Percentiles rank a stretch among this genome's conserved stretches.
Evolutionary conservation across 2,113 vertebrate genomes (phyloP).

Genomic region (Garra rufa): DNA sequence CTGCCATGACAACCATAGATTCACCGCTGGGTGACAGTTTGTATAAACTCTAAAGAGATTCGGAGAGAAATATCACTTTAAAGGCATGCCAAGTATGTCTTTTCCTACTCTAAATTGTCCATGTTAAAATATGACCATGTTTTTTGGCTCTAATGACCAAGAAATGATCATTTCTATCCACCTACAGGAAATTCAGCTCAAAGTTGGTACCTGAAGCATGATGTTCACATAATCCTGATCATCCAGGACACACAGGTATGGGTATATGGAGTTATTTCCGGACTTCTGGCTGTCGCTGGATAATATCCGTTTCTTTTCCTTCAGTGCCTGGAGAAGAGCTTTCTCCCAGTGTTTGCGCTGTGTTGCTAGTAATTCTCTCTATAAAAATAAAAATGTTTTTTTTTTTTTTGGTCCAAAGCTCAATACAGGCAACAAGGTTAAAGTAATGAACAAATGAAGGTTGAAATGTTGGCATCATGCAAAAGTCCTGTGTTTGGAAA

Average conservation of each 20-base stretch:
- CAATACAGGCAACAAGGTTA: not conserved
- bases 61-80: not conserved
- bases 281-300: constrained; percentile 17
- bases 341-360: constrained; percentile 79
- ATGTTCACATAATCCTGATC: constrained; percentile 85
- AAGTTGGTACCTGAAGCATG: constrained; percentile 83
- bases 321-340: constrained; percentile 75
- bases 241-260: constrained; percentile 84
- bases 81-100: not conserved
- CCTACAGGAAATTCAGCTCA: not conserved
- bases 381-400: constrained; percentile 41
- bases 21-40: constrained; percentile 83
- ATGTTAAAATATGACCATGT: no score
- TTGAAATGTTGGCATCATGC: no score
- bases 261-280: constrained; percentile 74
- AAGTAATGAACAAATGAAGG: no score
- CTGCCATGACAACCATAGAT: constrained; percentile 78
- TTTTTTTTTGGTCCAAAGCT: not conserved
- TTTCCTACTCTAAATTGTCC: no score
- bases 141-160: not conserved
- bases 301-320: constrained; percentile 74
- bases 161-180: not conserved
- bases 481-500: no score
- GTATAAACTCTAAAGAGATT: constrained; percentile 73
- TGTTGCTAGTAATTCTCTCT: constrained; percentile 80